Conservation (phyloP, 2,888 invertebrate genomes). For the Heterodera filipjevi region DNA sequence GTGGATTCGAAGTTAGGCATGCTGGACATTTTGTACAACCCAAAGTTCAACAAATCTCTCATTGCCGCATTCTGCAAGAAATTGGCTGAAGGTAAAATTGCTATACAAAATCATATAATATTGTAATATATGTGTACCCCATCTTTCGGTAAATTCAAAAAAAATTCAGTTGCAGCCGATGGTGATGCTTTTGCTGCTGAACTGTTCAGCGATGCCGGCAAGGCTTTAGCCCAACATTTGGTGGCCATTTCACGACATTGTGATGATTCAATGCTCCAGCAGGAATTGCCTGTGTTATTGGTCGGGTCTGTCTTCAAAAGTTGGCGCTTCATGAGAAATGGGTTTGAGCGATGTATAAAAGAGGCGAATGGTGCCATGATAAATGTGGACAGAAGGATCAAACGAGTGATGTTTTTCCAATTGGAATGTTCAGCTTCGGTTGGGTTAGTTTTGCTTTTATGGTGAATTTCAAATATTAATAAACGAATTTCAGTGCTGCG, state of each 20-base stretch:
- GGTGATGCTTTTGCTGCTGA: conserved; percentile 78
- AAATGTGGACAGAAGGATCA: conserved; percentile 28
- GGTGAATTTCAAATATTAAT: not conserved
- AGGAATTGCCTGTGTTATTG: conserved; percentile 45
- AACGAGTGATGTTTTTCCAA: conserved; percentile 41
- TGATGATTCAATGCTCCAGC: conserved; percentile 48
- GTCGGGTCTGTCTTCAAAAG: conserved; percentile 56
- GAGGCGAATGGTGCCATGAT: not conserved
- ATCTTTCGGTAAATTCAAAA: not conserved
- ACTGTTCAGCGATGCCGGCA: conserved; percentile 77
- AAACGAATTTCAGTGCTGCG: conserved; percentile 38
- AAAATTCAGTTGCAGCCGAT: conserved; percentile 71
- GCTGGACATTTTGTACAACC: conserved; percentile 52
- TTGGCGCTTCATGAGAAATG: conserved; percentile 45
- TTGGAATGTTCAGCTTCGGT: conserved; percentile 45
- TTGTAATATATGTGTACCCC: not conserved
- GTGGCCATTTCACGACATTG: conserved; percentile 74
- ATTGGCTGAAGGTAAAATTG: conserved; percentile 47
- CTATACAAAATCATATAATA: not conserved
- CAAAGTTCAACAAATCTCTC: conserved; percentile 49
- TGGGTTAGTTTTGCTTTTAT: conserved; percentile 20
- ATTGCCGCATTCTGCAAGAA: conserved; percentile 51
- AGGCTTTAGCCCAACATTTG: conserved; percentile 74
- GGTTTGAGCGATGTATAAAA: conserved; percentile 34
- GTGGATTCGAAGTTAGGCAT: conserved; percentile 46